phyloP scores from a whole-genome alignment of 1,140 invertebrate species.

The Phymastichus coffea region DNA sequence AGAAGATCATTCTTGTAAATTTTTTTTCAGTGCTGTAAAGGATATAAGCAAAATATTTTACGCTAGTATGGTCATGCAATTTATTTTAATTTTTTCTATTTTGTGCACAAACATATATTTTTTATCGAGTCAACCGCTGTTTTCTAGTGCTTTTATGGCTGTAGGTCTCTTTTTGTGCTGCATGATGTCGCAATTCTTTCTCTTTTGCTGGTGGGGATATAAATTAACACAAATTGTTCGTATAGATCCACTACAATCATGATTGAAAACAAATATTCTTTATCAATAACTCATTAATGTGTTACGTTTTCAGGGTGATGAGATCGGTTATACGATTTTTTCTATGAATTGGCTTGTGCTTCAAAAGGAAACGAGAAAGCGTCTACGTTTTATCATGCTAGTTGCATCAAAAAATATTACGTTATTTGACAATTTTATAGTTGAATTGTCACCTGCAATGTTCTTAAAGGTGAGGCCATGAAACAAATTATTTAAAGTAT shows the following conservation, averaged over 20 bases:
- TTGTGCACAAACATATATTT: conserved; percentile 34
- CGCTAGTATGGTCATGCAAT: conserved; percentile 30
- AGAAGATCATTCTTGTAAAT: too few species aligned
- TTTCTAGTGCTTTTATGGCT: conserved; percentile 4
- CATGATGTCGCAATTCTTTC: conserved; percentile 33
- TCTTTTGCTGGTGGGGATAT: conserved; percentile 37
- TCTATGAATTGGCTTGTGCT: not conserved
- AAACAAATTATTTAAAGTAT: too few species aligned
- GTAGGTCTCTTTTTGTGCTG: conserved; percentile 23
- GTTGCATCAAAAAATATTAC: not conserved
- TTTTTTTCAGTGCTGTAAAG: conserved; percentile 30
- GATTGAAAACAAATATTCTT: too few species aligned
- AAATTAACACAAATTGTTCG: too few species aligned
- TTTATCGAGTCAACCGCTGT: conserved; percentile 17
- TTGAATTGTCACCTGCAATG: not conserved
- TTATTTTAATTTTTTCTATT: conserved; percentile 21
- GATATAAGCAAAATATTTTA: conserved; percentile 29
- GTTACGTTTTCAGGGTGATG: conserved; percentile 98
- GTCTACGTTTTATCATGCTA: not conserved
- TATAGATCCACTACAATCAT: too few species aligned
- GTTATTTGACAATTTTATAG: not conserved
- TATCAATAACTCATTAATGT: too few species aligned
- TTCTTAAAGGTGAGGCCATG: conserved; percentile 8
- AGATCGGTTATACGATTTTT: conserved; percentile 71
- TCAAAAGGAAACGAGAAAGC: not conserved